Conservation (phyloP, 2,113 vertebrate species). For the Sylvietta virens region DNA sequence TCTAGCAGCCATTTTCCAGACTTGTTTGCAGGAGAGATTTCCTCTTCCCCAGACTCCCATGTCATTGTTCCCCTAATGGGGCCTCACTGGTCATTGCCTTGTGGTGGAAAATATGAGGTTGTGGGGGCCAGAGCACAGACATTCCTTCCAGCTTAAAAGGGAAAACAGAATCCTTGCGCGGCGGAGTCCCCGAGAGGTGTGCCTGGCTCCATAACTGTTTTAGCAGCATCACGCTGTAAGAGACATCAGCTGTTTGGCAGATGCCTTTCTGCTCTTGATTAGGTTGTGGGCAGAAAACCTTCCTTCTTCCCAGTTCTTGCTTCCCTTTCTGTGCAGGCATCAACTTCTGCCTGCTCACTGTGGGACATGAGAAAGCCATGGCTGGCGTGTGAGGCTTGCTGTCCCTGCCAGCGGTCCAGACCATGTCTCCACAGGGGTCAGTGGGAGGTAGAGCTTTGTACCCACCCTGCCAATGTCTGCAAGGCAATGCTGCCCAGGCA, state of each 20-base stretch:
- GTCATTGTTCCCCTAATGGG: constrained; percentile 55
- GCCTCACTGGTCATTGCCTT: constrained; percentile 46
- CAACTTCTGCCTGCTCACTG: not conserved
- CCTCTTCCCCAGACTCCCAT: constrained; percentile 22
- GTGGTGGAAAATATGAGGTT: constrained; percentile 46
- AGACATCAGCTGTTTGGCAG: not conserved
- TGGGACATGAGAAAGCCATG: not conserved
- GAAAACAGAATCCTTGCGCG: not conserved
- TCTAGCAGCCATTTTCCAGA: constrained; percentile 43
- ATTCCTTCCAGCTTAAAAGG: constrained; percentile 37
- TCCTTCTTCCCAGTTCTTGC: not conserved
- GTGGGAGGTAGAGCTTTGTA: not conserved
- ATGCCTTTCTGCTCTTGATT: not conserved
- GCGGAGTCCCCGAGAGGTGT: not conserved
- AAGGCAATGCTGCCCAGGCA: not conserved
- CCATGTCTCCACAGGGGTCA: not conserved
- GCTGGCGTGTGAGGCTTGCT: not conserved
- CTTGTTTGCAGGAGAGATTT: constrained; percentile 13
- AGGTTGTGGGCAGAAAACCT: not conserved
- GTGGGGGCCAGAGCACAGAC: constrained; percentile 8
- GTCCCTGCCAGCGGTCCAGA: not conserved
- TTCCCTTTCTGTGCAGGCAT: not conserved
- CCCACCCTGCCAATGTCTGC: not conserved
- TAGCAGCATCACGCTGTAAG: not conserved
- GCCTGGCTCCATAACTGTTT: not conserved